Conservation (phyloP, 37 sponge, comb jelly and placozoan species). For the Spongilla lacustris region DNA sequence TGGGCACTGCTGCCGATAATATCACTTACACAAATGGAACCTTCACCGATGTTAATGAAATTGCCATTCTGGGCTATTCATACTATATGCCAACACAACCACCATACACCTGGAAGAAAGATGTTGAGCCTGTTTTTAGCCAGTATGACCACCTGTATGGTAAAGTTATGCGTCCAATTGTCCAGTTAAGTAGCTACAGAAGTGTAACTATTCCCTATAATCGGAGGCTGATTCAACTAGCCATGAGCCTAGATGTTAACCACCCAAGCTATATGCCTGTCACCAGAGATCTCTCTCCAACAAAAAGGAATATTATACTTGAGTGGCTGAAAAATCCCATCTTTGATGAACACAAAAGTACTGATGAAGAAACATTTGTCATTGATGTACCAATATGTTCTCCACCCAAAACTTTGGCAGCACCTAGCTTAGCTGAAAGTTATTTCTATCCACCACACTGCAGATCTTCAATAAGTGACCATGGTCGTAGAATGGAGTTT, state of each 20-base stretch:
- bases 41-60: not conserved
- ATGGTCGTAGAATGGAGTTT: no score
- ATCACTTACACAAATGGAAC: not conserved
- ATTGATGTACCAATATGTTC: not conserved
- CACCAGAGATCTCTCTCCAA: slow-evolving; percentile 56
- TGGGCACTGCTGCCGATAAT: not conserved
- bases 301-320: slow-evolving; percentile 40
- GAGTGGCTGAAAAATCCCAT: slow-evolving; percentile 52
- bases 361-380: not conserved
- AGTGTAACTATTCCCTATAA: slow-evolving; percentile 27
- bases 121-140: slow-evolving; percentile 36
- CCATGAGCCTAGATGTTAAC: slow-evolving; percentile 7
- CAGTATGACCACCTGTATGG: slow-evolving; percentile 27
- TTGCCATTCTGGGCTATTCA: not conserved
- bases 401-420: not conserved
- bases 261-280: slow-evolving; percentile 57
- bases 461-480: no score
- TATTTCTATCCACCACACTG: no score
- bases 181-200: slow-evolving; percentile 28
- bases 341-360: not conserved
- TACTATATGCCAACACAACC: not conserved
- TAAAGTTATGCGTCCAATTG: slow-evolving; percentile 20
- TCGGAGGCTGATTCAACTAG: not conserved
- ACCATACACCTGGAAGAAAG: slow-evolving; percentile 31
- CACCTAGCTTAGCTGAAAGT: no score